These are phyloP conservation scores for Menidia beryllina DNA, from an alignment of 2,113 vertebrate genomes.

Conservation along the genomic window DNA sequence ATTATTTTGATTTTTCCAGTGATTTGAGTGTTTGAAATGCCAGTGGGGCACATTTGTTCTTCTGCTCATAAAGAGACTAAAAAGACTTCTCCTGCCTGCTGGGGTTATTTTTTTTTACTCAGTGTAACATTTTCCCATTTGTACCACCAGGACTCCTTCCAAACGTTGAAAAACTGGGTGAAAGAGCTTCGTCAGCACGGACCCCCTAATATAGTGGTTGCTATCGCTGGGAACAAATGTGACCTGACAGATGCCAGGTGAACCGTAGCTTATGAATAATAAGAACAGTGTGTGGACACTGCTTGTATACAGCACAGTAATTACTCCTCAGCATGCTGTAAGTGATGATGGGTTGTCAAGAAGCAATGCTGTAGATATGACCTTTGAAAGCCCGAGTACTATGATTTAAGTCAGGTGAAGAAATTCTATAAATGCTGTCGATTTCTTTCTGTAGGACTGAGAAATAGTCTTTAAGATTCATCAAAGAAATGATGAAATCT, in stretches of 20 bases:
- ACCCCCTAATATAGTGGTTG: slow-evolving; percentile 96
- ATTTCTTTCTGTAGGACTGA: background rate
- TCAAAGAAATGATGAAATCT: slow-evolving; percentile 13
- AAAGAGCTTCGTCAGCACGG: slow-evolving; percentile 97
- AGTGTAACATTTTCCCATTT: background rate
- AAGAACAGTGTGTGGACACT: background rate
- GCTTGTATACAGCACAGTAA: background rate
- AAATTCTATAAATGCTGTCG: background rate
- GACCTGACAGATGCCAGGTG: slow-evolving; percentile 95
- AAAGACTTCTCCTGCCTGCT: background rate
- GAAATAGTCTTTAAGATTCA: background rate
- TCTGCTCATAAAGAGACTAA: background rate
- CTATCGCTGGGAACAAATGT: slow-evolving; percentile 98
- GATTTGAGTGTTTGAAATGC: background rate
- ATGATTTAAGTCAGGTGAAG: background rate
- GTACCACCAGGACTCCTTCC: slow-evolving; percentile 91
- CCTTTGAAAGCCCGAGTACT: background rate
- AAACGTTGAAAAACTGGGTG: slow-evolving; percentile 97
- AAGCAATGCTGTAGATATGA: background rate
- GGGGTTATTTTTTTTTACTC: slow-evolving; percentile 4
- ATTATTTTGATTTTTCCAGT: background rate
- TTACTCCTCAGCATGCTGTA: background rate
- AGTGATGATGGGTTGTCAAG: slow-evolving; percentile 6
- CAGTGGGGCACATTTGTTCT: background rate
- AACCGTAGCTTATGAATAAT: slow-evolving; percentile 14